These are phyloP conservation scores for Halocynthia roretzi DNA, from an alignment of 23 tunicate species.

Conservation along the genomic window DNA sequence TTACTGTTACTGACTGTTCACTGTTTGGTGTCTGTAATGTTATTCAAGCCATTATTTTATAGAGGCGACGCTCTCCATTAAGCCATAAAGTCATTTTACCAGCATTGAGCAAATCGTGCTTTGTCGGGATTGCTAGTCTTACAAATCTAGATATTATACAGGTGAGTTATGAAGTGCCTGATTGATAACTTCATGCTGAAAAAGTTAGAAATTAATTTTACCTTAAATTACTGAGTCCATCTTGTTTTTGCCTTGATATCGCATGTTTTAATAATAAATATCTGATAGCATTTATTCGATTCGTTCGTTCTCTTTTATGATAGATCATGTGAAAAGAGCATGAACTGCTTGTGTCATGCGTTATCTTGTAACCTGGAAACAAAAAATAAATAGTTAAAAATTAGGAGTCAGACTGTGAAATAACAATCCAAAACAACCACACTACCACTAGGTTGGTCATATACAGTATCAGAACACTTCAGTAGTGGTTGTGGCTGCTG, in stretches of 20 bases:
- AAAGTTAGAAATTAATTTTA: background rate
- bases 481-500: too few relatives aligned
- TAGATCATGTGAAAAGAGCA: slow-evolving; percentile 32
- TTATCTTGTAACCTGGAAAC: slow-evolving; percentile 34
- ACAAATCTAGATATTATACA: too few relatives aligned
- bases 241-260: slow-evolving; percentile 38
- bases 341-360: slow-evolving; percentile 10
- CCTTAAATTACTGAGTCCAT: slow-evolving; percentile 47
- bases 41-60: too few relatives aligned
- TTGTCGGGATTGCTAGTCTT: too few relatives aligned
- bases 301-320: slow-evolving; percentile 14
- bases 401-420: too few relatives aligned
- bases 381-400: background rate
- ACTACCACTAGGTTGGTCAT: background rate
- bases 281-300: slow-evolving; percentile 27
- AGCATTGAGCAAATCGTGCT: too few relatives aligned
- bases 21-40: too few relatives aligned
- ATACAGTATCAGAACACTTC: background rate
- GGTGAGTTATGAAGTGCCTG: too few relatives aligned
- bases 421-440: background rate
- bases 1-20: too few relatives aligned
- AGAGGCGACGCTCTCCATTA: too few relatives aligned
- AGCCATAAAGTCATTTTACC: too few relatives aligned
- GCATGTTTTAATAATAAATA: slow-evolving; percentile 48
- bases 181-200: too few relatives aligned